Conservation (phyloP, 30 jellyfish, hydroid and myxozoan genomes). For the Aurelia coerulea region DNA sequence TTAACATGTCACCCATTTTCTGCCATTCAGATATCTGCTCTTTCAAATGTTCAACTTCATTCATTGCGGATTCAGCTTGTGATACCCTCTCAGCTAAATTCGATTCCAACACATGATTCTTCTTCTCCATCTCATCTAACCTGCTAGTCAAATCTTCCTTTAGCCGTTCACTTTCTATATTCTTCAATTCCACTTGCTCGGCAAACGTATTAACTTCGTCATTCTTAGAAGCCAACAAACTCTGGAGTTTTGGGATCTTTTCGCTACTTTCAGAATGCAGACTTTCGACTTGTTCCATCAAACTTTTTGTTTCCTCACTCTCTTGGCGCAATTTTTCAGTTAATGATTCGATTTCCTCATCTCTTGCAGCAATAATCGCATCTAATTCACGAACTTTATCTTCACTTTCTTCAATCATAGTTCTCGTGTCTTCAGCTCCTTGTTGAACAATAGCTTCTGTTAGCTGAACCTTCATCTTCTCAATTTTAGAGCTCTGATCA, state of each 20-base stretch:
- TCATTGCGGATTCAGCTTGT: neutral
- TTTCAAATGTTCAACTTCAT: conserved; percentile 2
- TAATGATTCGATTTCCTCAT: neutral
- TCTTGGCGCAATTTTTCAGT: neutral
- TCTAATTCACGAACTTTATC: conserved; percentile 1
- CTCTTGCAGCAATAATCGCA: neutral
- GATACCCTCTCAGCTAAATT: neutral
- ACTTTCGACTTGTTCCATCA: neutral
- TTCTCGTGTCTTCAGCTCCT: conserved; percentile 15
- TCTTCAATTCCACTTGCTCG: neutral
- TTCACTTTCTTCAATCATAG: conserved; percentile 3
- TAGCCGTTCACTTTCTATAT: neutral
- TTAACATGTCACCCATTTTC: conserved; percentile 3
- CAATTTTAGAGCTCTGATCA: conserved; percentile 21
- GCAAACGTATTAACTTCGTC: conserved; percentile 1
- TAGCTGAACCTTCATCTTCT: conserved; percentile 21
- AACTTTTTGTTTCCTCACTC: neutral
- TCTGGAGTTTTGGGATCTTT: neutral
- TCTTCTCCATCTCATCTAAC: conserved; percentile 10
- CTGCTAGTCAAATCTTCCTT: conserved; percentile 22
- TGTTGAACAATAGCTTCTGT: conserved; percentile 18
- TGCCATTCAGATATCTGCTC: conserved; percentile 17
- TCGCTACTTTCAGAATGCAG: neutral
- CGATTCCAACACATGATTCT: neutral
- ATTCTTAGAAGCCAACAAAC: neutral